These are phyloP conservation scores for Cebus imitator DNA, from an alignment of 2,113 vertebrate genomes.

Conservation along the genomic window DNA sequence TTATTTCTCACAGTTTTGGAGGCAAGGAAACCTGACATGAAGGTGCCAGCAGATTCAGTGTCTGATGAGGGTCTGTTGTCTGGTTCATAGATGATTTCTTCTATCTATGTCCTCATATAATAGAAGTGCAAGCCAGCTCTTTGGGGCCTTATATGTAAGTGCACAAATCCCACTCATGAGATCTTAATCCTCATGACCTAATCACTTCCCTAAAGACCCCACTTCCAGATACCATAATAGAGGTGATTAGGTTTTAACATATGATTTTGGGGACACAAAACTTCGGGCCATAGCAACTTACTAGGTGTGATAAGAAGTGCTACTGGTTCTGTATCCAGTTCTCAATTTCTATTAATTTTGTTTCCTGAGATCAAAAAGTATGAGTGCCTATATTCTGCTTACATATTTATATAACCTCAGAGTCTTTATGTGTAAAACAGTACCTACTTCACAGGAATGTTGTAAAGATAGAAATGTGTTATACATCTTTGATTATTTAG, in stretches of 20 bases:
- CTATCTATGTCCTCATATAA: neutral
- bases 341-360: neutral
- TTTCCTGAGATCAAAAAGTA: conserved; percentile 37
- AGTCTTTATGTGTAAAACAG: neutral
- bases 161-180: neutral
- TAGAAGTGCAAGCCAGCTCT: neutral
- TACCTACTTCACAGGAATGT: neutral
- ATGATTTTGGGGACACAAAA: neutral
- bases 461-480: neutral
- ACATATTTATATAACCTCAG: neutral
- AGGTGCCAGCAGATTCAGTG: neutral
- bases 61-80: neutral
- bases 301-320: neutral
- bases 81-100: neutral
- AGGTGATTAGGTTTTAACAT: neutral
- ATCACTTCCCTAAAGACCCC: neutral
- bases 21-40: neutral
- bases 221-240: neutral
- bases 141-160: neutral
- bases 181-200: neutral
- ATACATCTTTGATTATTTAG: neutral
- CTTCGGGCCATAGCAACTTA: neutral
- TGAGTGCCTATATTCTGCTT: neutral
- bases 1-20: neutral
- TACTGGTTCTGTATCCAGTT: neutral